Evolutionary conservation across 2,797 vertebrate genomes (phyloP).

Genomic region (Tympanoctomys barrerae): DNA sequence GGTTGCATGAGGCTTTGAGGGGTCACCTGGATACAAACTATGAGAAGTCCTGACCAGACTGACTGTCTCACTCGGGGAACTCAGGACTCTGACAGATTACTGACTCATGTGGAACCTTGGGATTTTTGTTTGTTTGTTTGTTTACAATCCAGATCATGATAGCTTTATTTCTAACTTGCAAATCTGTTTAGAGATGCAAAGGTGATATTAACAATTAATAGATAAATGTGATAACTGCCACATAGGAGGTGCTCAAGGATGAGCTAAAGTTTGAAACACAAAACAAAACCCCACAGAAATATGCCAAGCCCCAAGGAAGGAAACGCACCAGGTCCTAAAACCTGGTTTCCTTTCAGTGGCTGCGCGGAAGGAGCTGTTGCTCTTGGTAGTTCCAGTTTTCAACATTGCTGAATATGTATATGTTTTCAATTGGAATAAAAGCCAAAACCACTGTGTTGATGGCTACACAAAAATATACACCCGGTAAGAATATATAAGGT

Average conservation of each 20-base stretch:
- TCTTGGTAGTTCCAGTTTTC: not conserved
- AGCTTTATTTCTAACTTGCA: not conserved
- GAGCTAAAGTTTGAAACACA: not conserved
- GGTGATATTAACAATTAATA: not conserved
- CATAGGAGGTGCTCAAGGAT: not conserved
- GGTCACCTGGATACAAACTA: too few relatives aligned
- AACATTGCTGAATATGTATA: not conserved
- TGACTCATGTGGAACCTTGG: too few relatives aligned
- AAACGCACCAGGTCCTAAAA: rapidly evolving
- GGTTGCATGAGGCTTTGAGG: too few relatives aligned
- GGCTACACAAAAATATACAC: not conserved
- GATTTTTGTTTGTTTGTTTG: not conserved
- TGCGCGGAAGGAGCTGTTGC: rapidly evolving
- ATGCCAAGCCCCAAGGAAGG: not conserved
- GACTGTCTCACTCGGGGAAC: not conserved
- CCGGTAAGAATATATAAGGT: not conserved
- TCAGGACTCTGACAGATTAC: not conserved
- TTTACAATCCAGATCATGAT: not conserved
- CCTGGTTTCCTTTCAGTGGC: not conserved
- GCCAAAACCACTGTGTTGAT: not conserved
- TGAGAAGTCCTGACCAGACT: too few relatives aligned
- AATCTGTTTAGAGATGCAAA: not conserved
- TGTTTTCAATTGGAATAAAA: not conserved
- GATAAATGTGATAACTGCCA: not conserved
- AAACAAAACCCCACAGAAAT: not conserved